Conservation (phyloP, 2,113 vertebrate species). For the Python bivittatus region DNA sequence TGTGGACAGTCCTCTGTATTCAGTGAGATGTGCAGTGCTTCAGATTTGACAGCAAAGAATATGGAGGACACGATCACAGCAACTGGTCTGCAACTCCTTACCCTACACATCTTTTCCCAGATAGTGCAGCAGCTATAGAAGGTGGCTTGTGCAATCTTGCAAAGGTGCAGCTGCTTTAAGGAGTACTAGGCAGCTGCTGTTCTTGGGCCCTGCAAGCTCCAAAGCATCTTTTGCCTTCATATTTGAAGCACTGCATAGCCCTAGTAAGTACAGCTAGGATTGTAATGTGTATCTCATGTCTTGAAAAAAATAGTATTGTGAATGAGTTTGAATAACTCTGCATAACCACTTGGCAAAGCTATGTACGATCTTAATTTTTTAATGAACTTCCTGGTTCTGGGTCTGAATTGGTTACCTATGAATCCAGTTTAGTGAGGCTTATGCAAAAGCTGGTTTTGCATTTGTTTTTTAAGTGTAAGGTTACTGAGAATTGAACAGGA, state of each 20-base stretch:
- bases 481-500: not conserved
- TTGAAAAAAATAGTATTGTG: not conserved
- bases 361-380: not conserved
- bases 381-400: not conserved
- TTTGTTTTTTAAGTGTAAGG: not conserved
- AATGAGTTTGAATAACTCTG: not conserved
- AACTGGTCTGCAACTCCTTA: not conserved
- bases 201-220: not conserved
- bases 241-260: not conserved
- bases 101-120: not conserved
- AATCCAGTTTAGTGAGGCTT: not conserved
- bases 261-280: not conserved
- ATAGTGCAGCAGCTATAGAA: not conserved
- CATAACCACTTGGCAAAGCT: not conserved
- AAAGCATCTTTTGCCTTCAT: not conserved
- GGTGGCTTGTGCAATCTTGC: not conserved
- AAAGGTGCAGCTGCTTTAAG: not conserved
- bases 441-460: not conserved
- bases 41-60: not conserved
- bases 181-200: not conserved
- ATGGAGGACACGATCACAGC: not conserved
- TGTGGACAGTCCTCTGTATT: not conserved
- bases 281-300: not conserved
- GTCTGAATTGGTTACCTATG: not conserved
- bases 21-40: not conserved